Evolutionary conservation across 30 jellyfish, hydroid and myxozoan genomes (phyloP).

Genomic region (Nemopilema nomurai): DNA sequence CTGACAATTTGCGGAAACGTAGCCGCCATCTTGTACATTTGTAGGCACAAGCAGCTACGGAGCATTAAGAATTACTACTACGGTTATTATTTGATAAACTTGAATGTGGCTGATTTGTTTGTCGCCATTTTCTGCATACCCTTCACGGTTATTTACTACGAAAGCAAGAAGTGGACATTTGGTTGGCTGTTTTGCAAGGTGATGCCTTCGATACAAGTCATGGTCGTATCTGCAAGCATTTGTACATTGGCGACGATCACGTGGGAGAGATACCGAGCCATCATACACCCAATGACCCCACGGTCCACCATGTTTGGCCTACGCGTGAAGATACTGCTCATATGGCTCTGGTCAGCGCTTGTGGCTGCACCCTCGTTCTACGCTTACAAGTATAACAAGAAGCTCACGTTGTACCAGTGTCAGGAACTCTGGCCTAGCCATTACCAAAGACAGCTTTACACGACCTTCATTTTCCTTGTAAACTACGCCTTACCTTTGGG

Average conservation of each 20-base stretch:
- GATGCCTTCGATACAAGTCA: constrained; percentile 71
- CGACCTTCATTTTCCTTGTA: constrained; percentile 50
- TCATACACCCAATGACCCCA: constrained; percentile 70
- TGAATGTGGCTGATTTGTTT: constrained; percentile 65
- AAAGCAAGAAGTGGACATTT: constrained; percentile 63
- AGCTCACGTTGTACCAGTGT: constrained; percentile 46
- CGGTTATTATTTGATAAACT: constrained; percentile 71
- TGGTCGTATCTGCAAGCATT: constrained; percentile 79
- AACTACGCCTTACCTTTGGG: constrained; percentile 65
- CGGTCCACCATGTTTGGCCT: constrained; percentile 63
- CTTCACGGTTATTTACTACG: constrained; percentile 67
- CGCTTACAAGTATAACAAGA: constrained; percentile 37
- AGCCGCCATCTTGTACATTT: constrained; percentile 55
- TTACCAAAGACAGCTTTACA: constrained; percentile 43
- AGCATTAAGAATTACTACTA: constrained; percentile 79
- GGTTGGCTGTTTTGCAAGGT: constrained; percentile 68
- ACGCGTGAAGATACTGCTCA: constrained; percentile 37
- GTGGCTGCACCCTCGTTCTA: constrained; percentile 77
- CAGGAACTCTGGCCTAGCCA: constrained; percentile 70
- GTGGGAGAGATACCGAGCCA: constrained; percentile 81
- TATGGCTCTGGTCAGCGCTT: constrained; percentile 72
- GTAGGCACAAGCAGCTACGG: constrained; percentile 52
- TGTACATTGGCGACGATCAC: constrained; percentile 71
- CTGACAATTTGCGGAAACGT: constrained; percentile 55
- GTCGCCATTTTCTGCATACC: constrained; percentile 79